Evolutionary conservation across 2,113 vertebrate genomes (phyloP), one percentile per base, ranked within the genome.

Genomic region (Poecilia latipinna): DNA sequence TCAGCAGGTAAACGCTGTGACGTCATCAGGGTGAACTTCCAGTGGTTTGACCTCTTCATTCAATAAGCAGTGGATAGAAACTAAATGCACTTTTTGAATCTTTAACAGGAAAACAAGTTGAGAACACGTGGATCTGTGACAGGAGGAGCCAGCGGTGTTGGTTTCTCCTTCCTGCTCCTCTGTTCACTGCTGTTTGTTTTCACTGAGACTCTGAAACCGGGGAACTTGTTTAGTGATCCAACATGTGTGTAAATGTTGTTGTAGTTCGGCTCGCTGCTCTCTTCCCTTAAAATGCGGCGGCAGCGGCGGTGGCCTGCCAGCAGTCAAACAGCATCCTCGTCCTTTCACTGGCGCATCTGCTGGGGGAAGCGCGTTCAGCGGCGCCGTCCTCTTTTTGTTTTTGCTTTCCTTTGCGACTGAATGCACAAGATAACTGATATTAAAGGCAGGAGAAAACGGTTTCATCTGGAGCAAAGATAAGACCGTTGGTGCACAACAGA

Each of bases 401-500:
- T 87, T 82, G 12, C 29, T 37, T 84, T 80, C 77, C 64, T 60
- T 61, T 13, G 75, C 78, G 74, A 85, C 78, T 89, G 86, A 88
- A 88, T 84, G 85, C 74, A 76, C 71, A 31, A 79, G 86, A 91
- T 90, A 85, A 87, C 80, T 86, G 86, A 91, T 86, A 88, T 86
- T 80, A 84, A 81, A 77, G 85, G 83, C 84, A 88, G 70, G 79
- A 88, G 77, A 91, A 90, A 92, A 86, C 86, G 77, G 90, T 90
- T 90, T 88, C 72, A 87, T 87, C 89, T 90, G 86, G 80, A 89
- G 74, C 71, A 75, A 80, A 81, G 89, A 92, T 82, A 82, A 82
- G 87, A 76, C 37, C 86, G 68, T 68, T 80, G 88, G 92, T 84
- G 88, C 88, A 89, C 89, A 85, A 86, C 89, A 85, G 75, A 68